These are phyloP conservation scores for Drosophila kuntzei DNA, from an alignment of 2,888 invertebrate species.

Conservation along the genomic window DNA sequence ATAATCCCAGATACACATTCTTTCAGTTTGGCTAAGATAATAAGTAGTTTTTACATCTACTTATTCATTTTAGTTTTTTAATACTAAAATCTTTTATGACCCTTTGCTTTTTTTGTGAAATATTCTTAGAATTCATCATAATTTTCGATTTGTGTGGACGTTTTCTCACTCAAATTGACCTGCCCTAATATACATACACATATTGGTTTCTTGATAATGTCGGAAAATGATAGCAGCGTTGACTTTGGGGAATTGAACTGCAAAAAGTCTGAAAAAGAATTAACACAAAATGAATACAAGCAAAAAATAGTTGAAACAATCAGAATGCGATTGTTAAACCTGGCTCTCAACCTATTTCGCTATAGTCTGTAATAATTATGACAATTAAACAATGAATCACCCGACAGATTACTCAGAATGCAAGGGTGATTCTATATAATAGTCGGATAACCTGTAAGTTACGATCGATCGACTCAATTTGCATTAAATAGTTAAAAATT, in stretches of 20 bases:
- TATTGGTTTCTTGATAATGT: not conserved
- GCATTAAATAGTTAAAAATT: slow-evolving; percentile 17
- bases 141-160: no score
- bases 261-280: not conserved
- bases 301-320: slow-evolving; percentile 6
- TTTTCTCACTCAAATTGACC: no score
- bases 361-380: slow-evolving; percentile 15
- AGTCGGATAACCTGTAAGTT: slow-evolving; percentile 4
- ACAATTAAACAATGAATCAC: slow-evolving; percentile 39
- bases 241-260: not conserved
- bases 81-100: no score
- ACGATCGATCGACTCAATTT: slow-evolving; percentile 21
- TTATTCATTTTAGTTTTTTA: no score
- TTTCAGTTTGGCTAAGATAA: no score
- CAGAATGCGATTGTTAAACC: slow-evolving; percentile 14
- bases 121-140: no score
- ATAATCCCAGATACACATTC: no score
- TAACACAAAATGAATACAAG: not conserved
- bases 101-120: no score
- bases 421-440: slow-evolving; percentile 16
- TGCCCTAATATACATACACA: no score
- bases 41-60: no score
- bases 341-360: slow-evolving; percentile 8
- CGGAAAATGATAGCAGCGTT: slow-evolving; percentile 4
- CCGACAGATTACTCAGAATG: slow-evolving; percentile 23